A percentile compares a stretch with the other conserved stretches of the same genome.
phyloP scores from a whole-genome alignment of 2,113 vertebrate genomes.

The Onychostruthus taczanowskii region DNA sequence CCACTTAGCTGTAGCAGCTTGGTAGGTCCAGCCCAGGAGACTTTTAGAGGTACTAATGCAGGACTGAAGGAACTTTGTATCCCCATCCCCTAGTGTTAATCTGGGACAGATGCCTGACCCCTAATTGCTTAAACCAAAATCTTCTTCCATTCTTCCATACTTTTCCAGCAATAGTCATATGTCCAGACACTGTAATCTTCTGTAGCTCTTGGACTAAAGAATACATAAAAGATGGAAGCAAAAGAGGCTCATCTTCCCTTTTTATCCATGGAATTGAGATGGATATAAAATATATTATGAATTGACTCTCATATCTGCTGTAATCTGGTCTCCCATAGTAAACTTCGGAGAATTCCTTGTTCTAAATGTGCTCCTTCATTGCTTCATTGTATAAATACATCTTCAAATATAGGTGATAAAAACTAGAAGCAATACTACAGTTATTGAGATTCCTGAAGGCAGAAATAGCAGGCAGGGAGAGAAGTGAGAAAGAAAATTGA shows the following conservation, averaged over 20 bases:
- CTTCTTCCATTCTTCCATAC: neutral
- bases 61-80: neutral
- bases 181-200: neutral
- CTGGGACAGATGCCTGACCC: neutral
- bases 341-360: neutral
- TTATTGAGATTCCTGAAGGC: neutral
- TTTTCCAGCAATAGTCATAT: neutral
- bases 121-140: neutral
- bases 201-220: neutral
- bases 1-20: neutral
- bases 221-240: neutral
- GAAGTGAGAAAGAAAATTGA: constrained; percentile 29
- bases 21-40: neutral
- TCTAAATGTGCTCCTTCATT: neutral
- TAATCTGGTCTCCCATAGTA: neutral
- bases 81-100: neutral
- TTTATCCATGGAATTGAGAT: neutral
- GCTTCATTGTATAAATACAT: neutral
- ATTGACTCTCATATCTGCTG: neutral
- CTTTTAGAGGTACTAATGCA: neutral
- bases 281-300: neutral
- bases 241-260: neutral
- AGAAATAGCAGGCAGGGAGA: constrained; percentile 5
- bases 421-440: neutral
- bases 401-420: neutral